These are phyloP conservation scores for Geotrupes spiniger DNA, from an alignment of 2,888 invertebrate genomes.

Conservation along the genomic window DNA sequence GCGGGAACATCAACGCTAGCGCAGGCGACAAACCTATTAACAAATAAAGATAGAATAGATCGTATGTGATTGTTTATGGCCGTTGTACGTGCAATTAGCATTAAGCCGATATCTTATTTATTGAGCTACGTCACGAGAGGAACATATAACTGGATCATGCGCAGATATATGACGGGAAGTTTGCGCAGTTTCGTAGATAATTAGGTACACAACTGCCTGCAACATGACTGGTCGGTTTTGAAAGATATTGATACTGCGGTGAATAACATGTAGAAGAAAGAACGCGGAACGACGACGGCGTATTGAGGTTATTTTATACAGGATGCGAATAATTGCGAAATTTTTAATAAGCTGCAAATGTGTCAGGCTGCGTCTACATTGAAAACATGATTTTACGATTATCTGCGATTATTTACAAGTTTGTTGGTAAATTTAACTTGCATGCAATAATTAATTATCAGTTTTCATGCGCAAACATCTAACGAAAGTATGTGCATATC, in stretches of 20 bases:
- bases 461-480: no score
- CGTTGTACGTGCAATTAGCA: slow-evolving; percentile 21
- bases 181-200: slow-evolving; percentile 10
- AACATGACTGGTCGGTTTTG: slow-evolving; percentile 18
- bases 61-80: slow-evolving; percentile 18
- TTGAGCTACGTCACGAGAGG: slow-evolving; percentile 20
- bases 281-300: slow-evolving; percentile 21
- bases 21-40: slow-evolving; percentile 15
- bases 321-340: slow-evolving; percentile 20
- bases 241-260: slow-evolving; percentile 18
- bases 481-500: no score
- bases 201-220: slow-evolving; percentile 20
- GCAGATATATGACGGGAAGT: slow-evolving; percentile 15
- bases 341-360: neutral
- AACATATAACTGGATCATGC: slow-evolving; percentile 21
- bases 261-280: slow-evolving; percentile 19
- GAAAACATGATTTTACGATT: no score
- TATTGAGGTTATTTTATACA: slow-evolving; percentile 20
- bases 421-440: no score
- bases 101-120: slow-evolving; percentile 21
- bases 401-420: no score
- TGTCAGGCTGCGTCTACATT: no score
- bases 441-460: no score
- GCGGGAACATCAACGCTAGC: slow-evolving; percentile 18
- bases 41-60: slow-evolving; percentile 11